phyloP scores from a whole-genome alignment of 2,113 vertebrate species.

The Microtus richardsoni region DNA sequence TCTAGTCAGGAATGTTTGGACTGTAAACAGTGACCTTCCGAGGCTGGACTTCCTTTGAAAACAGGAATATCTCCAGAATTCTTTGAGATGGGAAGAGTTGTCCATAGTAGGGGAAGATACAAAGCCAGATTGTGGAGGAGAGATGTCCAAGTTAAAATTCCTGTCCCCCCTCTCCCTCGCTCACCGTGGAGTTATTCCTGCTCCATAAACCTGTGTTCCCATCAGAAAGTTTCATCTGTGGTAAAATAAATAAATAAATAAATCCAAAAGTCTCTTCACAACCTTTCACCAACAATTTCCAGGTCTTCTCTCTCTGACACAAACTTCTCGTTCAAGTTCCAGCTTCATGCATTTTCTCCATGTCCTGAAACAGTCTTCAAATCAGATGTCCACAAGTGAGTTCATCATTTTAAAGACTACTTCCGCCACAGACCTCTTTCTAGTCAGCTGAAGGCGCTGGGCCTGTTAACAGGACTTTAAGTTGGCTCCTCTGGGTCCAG shows the following conservation, averaged over 20 bases:
- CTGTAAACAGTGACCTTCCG: constrained; percentile 11
- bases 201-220: neutral
- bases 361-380: neutral
- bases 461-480: neutral
- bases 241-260: neutral
- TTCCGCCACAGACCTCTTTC: neutral
- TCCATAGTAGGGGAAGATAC: neutral
- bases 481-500: neutral
- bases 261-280: neutral
- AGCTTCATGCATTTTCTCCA: neutral
- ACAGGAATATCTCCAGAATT: constrained; percentile 5
- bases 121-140: neutral
- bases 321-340: constrained; percentile 1
- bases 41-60: neutral
- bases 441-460: neutral
- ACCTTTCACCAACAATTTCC: neutral
- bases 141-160: neutral
- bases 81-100: neutral
- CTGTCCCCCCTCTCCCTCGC: neutral
- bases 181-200: neutral
- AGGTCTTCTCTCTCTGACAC: neutral
- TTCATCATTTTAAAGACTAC: neutral
- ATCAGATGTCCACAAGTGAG: neutral
- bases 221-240: neutral
- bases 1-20: constrained; percentile 17